Conservation (phyloP, 2,113 vertebrate species). For the Pygoscelis adeliae region DNA sequence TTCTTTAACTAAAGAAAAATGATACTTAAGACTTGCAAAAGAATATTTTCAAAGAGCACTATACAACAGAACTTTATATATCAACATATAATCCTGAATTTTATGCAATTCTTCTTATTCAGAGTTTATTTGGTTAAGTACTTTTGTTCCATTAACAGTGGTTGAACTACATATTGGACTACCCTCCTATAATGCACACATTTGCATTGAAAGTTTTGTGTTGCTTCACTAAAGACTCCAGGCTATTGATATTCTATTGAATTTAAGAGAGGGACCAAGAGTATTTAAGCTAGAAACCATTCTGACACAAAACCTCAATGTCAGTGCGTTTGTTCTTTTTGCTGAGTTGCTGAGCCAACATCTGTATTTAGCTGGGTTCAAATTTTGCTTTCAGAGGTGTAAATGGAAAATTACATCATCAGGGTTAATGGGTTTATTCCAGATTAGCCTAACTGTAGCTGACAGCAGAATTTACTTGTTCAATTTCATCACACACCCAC, state of each 20-base stretch:
- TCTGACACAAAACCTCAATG: background rate
- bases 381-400: constrained; percentile 47
- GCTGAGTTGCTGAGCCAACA: constrained; percentile 9
- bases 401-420: constrained; percentile 46
- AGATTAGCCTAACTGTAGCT: constrained; percentile 1
- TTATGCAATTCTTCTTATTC: background rate
- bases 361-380: constrained; percentile 32
- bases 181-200: background rate
- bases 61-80: background rate
- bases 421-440: constrained; percentile 2
- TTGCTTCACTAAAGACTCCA: background rate
- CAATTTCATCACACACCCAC: background rate
- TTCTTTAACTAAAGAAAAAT: background rate
- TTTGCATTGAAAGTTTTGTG: background rate
- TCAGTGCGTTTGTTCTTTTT: background rate
- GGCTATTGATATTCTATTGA: background rate
- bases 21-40: background rate
- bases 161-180: background rate
- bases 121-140: background rate
- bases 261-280: background rate
- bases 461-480: constrained; percentile 3
- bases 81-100: background rate
- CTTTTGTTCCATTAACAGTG: background rate
- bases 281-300: background rate
- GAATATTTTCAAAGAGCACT: background rate